Evolutionary conservation across 2,888 invertebrate genomes (phyloP).

Genomic region (Diadegma fenestrale): DNA sequence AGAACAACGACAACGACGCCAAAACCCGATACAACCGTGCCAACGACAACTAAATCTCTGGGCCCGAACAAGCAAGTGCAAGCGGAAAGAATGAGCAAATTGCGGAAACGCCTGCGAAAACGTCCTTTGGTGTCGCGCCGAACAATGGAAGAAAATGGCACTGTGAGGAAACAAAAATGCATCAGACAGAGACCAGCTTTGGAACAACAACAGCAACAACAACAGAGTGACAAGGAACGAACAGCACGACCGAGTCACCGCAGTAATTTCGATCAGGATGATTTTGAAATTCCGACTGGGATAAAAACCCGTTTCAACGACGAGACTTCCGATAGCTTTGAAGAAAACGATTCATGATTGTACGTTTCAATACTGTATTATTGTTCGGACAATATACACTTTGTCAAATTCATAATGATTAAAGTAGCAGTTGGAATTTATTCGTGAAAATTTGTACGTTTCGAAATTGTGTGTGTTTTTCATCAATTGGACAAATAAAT

Average conservation of each 20-base stretch:
- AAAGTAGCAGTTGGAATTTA: neutral
- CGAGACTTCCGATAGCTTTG: neutral
- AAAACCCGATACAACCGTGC: neutral
- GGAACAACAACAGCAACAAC: no score
- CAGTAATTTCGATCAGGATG: slow-evolving; percentile 9
- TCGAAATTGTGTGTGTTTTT: no score
- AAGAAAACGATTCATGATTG: neutral
- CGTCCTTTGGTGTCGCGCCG: neutral
- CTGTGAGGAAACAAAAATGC: neutral
- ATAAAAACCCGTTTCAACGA: neutral
- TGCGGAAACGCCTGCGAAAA: neutral
- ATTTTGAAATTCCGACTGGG: neutral
- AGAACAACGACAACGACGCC: neutral
- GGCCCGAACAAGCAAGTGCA: neutral
- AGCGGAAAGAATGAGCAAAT: neutral
- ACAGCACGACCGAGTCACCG: neutral
- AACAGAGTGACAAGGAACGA: neutral
- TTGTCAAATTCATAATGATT: neutral
- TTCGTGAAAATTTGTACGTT: neutral
- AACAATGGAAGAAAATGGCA: slow-evolving; percentile 2
- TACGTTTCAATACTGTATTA: neutral
- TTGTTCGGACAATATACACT: neutral
- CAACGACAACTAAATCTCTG: neutral
- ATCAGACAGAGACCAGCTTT: neutral
- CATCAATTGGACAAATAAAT: no score